These are phyloP conservation scores for Trachops cirrhosus DNA, from an alignment of 2,797 vertebrate species.

Conservation along the genomic window DNA sequence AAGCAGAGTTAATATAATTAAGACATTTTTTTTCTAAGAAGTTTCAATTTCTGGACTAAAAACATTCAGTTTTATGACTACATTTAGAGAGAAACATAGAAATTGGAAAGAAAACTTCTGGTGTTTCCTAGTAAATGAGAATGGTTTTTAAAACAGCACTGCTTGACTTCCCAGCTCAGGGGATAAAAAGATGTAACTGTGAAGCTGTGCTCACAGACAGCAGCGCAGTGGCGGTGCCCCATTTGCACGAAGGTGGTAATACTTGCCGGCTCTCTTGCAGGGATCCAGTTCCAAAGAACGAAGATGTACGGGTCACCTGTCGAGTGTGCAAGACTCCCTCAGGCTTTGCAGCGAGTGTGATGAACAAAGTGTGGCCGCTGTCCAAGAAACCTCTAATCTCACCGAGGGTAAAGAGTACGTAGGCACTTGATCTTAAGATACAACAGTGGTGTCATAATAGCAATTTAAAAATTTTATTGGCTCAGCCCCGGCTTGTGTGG, in stretches of 20 bases:
- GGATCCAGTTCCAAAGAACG: background rate
- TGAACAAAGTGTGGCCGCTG: background rate
- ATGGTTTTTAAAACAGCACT: background rate
- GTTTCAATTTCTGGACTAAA: background rate
- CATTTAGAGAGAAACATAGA: background rate
- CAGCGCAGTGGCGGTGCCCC: background rate
- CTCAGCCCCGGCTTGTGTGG: too few species aligned
- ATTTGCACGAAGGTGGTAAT: background rate
- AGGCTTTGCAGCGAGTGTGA: background rate
- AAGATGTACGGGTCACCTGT: background rate
- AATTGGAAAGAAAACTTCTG: background rate
- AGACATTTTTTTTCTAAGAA: background rate
- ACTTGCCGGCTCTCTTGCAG: background rate
- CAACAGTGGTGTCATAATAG: background rate
- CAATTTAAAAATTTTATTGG: background rate
- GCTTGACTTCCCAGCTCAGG: background rate
- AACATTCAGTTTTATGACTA: background rate
- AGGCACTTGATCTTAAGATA: background rate
- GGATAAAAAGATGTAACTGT: background rate
- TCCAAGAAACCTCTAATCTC: background rate
- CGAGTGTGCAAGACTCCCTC: rapidly evolving
- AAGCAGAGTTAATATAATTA: background rate
- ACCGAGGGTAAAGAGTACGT: background rate
- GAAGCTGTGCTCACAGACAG: background rate
- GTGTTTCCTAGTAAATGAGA: background rate